Evolutionary conservation across 1,140 invertebrate genomes (phyloP), one percentile per base, ranked within the genome.

Genomic region (Calliopsis andreniformis): DNA sequence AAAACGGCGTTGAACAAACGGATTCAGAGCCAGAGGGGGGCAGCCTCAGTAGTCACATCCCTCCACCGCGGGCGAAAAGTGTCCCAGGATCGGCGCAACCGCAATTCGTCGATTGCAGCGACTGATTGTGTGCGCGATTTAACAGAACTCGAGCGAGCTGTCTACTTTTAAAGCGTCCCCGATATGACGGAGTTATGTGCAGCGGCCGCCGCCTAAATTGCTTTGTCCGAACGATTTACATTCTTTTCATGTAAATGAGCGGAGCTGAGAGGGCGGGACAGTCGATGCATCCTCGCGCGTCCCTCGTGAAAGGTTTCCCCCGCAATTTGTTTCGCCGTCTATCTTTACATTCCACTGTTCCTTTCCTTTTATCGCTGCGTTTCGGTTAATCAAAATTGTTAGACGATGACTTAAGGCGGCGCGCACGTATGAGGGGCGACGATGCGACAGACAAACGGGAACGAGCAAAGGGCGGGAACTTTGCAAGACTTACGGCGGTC

Each of bases 81-180:
- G 71, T 83, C 77, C 71, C 80, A 84, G 82, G 82, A 69, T 47
- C 75, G 78, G 70, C 69, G 73, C 83, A 80, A 84, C 83, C 82
- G 76, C 83, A 78, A 84, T 84, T 84, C 78, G 78, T 79, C 82
- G 80, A 83, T 83, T 75, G 68, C 77, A 61, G 64, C 68, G 76
- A 76, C 82, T 78, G 80, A 83, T 83, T 84, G 81, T 62, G 75
- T 78, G 47, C 81, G 81, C 81, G 81, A 83, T 84, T 80, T 80
- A 79, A 83, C 81, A 67, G 76, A 83, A 71, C 42, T 75, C 76
- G 76, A 66, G 77, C 80, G 80, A 55, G 72, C 59, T 70, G 69
- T 83, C 69, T 68, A 62, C 69, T 82, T 83, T 82, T 70, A 64
- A 83, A 82, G 82, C 80, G 66, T 61, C 66, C 42, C 68, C 53